Evolutionary conservation across 2,113 vertebrate genomes (phyloP).

Genomic region (Sceloporus tristichus): DNA sequence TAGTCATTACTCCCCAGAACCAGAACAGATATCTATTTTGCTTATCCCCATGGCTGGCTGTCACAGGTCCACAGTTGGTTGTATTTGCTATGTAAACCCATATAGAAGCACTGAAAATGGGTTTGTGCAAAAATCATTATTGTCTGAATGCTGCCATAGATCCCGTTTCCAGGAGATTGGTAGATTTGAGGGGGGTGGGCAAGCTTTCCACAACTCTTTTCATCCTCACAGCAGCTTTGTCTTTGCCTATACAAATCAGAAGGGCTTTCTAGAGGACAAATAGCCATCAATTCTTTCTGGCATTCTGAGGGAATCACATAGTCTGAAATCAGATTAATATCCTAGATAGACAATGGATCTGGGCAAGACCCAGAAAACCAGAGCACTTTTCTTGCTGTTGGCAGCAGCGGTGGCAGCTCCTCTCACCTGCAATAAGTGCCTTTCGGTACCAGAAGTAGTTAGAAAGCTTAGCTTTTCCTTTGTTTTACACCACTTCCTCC

Average conservation of each 20-base stretch:
- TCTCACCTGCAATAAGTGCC: background rate
- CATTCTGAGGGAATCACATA: background rate
- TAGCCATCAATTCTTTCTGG: constrained; percentile 1
- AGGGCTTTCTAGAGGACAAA: background rate
- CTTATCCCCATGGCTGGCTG: background rate
- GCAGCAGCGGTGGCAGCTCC: background rate
- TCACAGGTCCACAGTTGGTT: background rate
- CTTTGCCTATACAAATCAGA: background rate
- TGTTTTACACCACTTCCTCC: background rate
- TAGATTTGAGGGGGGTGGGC: background rate
- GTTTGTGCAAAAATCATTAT: background rate
- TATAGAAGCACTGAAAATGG: background rate
- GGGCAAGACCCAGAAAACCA: background rate
- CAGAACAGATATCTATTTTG: background rate
- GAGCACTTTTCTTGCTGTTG: background rate
- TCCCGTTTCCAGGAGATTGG: background rate
- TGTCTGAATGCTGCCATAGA: background rate
- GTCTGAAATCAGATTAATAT: constrained; percentile 11
- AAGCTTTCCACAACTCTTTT: background rate
- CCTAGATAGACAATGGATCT: background rate
- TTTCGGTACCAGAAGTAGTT: background rate
- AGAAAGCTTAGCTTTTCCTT: background rate
- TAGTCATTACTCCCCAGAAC: background rate
- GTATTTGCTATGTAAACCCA: background rate
- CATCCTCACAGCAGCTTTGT: background rate